Conservation (phyloP, 2,113 vertebrate species). For the Phrynosoma blainvillii region DNA sequence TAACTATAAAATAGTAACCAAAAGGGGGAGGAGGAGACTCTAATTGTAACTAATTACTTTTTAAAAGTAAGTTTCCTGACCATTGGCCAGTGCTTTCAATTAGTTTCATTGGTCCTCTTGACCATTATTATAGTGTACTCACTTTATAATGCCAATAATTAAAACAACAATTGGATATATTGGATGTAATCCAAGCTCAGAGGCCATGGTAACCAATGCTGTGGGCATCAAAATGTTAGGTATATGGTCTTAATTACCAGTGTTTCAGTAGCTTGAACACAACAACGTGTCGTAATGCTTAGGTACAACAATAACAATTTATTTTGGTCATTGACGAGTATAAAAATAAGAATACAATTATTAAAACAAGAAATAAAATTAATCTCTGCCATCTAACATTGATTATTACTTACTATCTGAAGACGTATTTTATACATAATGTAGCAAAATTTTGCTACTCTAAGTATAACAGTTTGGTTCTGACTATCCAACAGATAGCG, state of each 20-base stretch:
- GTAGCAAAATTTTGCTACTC: too few relatives aligned
- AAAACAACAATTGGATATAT: background rate
- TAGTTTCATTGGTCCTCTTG: constrained; percentile 54
- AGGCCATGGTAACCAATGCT: background rate
- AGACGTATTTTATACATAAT: too few relatives aligned
- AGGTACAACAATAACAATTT: background rate
- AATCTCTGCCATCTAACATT: too few relatives aligned
- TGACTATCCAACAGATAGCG: too few relatives aligned
- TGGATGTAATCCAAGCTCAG: background rate
- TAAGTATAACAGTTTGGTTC: too few relatives aligned
- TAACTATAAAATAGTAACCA: too few relatives aligned
- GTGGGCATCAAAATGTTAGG: background rate
- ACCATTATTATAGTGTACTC: background rate
- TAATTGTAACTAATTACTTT: too few relatives aligned
- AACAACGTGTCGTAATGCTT: background rate
- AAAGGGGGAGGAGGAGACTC: too few relatives aligned
- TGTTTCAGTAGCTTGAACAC: background rate
- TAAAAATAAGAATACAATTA: too few relatives aligned
- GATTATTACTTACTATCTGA: too few relatives aligned
- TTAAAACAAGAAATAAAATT: too few relatives aligned
- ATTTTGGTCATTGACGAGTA: too few relatives aligned
- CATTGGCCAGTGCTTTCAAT: constrained; percentile 60
- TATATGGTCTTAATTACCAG: background rate
- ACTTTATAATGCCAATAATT: background rate
- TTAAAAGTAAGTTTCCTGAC: constrained; percentile 44